Conservation (phyloP, 2,888 invertebrate species). For the Lycocerus yunnanus region DNA sequence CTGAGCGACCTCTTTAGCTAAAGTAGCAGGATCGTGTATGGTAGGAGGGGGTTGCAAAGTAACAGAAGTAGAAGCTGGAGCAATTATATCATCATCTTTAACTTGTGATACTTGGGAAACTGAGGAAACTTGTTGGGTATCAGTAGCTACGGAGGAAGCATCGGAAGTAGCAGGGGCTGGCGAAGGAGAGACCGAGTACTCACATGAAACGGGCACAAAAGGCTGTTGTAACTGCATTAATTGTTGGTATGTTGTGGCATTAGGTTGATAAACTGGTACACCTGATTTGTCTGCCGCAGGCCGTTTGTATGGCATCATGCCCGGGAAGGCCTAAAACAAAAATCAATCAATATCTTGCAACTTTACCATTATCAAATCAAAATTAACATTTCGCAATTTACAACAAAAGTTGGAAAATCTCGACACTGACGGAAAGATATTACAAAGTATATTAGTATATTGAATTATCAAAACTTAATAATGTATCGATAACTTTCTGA, state of each 20-base stretch:
- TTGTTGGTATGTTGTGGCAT: constrained; percentile 89
- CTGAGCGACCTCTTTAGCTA: constrained; percentile 82
- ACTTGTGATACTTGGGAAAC: constrained; percentile 39
- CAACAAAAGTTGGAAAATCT: too few species aligned
- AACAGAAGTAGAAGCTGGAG: constrained; percentile 36
- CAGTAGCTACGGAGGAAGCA: constrained; percentile 45
- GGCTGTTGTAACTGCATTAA: constrained; percentile 94
- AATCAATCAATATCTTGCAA: not conserved
- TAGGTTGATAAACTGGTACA: constrained; percentile 93
- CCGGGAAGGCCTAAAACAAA: constrained; percentile 80
- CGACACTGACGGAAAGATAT: too few species aligned
- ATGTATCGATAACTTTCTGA: too few species aligned
- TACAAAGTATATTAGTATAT: too few species aligned
- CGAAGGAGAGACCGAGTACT: constrained; percentile 82
- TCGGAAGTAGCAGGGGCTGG: constrained; percentile 44
- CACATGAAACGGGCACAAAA: constrained; percentile 98
- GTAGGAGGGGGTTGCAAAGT: constrained; percentile 41
- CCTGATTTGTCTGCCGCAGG: constrained; percentile 96
- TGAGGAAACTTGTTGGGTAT: constrained; percentile 40
- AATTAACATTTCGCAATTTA: too few species aligned
- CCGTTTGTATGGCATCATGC: constrained; percentile 95
- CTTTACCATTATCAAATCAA: too few species aligned
- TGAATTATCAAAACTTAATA: too few species aligned
- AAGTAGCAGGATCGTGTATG: constrained; percentile 64
- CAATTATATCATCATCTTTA: constrained; percentile 31